Percentiles rank a stretch among this genome's conserved stretches.
These are phyloP conservation scores for Ferrisia virgata DNA, from an alignment of 2,888 invertebrate genomes.

Conservation along the genomic window DNA sequence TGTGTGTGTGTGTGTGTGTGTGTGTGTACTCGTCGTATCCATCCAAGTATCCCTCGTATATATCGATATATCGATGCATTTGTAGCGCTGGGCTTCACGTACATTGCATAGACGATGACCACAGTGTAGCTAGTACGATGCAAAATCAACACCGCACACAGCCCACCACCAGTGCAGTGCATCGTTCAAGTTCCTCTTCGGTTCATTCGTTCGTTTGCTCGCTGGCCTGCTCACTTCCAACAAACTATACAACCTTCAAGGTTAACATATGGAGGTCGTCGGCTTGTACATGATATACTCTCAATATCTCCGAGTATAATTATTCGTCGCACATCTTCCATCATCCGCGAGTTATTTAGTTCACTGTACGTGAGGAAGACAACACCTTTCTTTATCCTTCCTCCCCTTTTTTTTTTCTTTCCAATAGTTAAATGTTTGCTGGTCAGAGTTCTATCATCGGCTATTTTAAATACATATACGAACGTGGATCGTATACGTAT, in stretches of 20 bases:
- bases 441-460: too few relatives aligned
- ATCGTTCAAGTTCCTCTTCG: too few relatives aligned
- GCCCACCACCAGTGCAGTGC: background rate
- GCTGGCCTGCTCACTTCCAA: background rate
- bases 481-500: too few relatives aligned
- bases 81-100: too few relatives aligned
- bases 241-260: constrained; percentile 18
- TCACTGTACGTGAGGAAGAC: background rate
- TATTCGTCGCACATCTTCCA: constrained; percentile 18
- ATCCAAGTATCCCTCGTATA: too few relatives aligned
- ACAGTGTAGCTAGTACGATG: background rate
- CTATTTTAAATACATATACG: too few relatives aligned
- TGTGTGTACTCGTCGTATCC: too few relatives aligned
- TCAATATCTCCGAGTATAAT: background rate
- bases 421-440: too few relatives aligned
- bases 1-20: too few relatives aligned
- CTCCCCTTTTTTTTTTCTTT: background rate
- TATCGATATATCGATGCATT: too few relatives aligned
- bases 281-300: background rate
- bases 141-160: constrained; percentile 3
- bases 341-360: background rate
- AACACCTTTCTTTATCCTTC: background rate
- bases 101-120: too few relatives aligned
- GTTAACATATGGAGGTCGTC: constrained; percentile 32
- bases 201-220: too few relatives aligned